Evolutionary conservation across 1,140 invertebrate genomes (phyloP).

Genomic region (Bombus pascuorum): DNA sequence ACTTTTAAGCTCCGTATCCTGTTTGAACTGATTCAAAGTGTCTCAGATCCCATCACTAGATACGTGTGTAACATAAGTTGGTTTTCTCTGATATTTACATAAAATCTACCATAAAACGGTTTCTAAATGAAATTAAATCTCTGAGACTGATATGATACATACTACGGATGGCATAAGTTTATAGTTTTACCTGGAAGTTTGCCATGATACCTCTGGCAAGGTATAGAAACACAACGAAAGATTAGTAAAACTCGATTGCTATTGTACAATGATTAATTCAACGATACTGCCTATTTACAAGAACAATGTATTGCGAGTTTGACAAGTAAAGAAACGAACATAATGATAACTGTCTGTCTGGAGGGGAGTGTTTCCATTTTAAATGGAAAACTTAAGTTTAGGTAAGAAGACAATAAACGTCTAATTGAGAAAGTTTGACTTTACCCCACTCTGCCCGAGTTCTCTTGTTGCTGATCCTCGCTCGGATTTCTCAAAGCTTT

Average conservation of each 20-base stretch:
- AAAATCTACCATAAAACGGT: background rate
- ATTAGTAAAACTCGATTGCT: conserved; percentile 54
- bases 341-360: background rate
- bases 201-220: conserved; percentile 79
- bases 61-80: too few species aligned
- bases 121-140: conserved; percentile 11
- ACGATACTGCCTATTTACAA: conserved; percentile 25
- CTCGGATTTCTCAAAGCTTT: conserved; percentile 78
- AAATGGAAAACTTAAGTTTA: background rate
- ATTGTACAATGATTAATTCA: conserved; percentile 8
- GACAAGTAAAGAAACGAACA: background rate
- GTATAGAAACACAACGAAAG: conserved; percentile 53
- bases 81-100: background rate
- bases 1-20: too few species aligned
- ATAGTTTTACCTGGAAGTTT: conserved; percentile 80
- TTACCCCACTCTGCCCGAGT: conserved; percentile 73
- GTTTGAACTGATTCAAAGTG: too few species aligned
- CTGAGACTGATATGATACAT: background rate
- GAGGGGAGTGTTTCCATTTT: background rate
- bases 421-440: background rate
- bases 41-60: too few species aligned
- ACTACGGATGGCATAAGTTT: conserved; percentile 43
- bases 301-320: too few species aligned
- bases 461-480: conserved; percentile 64
- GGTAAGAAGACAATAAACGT: too few species aligned